Conservation (phyloP, 2,113 vertebrate genomes). For the Mustela nigripes region DNA sequence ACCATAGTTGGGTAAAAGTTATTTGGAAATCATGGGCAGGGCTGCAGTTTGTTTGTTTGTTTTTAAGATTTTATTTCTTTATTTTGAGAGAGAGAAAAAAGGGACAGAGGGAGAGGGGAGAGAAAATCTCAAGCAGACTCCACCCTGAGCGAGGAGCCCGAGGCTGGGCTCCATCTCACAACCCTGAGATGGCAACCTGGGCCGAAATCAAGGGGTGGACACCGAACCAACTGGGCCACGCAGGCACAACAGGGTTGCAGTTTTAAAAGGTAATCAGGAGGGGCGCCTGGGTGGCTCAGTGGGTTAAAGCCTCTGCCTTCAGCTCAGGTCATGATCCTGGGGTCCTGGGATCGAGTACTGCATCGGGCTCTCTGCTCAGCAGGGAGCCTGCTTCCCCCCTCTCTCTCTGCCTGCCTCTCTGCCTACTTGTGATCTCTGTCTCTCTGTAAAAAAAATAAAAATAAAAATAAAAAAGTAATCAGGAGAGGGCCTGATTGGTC, state of each 20-base stretch:
- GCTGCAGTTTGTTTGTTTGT: background rate
- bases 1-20: background rate
- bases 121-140: background rate
- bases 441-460: no score
- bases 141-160: background rate
- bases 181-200: background rate
- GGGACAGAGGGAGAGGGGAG: background rate
- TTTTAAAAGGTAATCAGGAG: background rate
- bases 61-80: background rate
- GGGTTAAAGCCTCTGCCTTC: no score
- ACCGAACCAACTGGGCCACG: background rate
- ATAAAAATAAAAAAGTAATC: background rate
- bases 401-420: no score
- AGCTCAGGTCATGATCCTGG: no score
- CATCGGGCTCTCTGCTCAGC: no score
- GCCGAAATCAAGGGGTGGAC: background rate
- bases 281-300: background rate
- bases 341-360: no score
- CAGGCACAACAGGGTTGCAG: background rate
- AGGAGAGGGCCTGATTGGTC: background rate
- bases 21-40: background rate
- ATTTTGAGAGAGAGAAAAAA: background rate
- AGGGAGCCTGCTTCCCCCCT: no score
- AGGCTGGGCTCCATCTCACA: background rate
- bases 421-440: no score